These are phyloP conservation scores for Chaetogeoica ovagalla DNA, from an alignment of 2,888 invertebrate species.

Conservation along the genomic window DNA sequence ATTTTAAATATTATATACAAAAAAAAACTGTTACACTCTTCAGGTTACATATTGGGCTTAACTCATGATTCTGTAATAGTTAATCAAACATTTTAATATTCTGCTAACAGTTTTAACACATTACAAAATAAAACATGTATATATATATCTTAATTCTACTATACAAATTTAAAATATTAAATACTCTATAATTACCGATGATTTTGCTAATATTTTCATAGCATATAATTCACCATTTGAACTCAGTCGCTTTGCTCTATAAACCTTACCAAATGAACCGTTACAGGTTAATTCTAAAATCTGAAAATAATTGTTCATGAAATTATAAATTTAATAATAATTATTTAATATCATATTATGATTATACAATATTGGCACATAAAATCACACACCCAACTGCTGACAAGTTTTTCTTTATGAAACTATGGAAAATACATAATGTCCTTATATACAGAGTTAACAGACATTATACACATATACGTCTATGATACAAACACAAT, in stretches of 20 bases:
- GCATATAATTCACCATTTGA: slow-evolving; percentile 71
- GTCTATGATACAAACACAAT: no score
- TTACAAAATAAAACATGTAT: background rate
- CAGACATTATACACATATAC: no score
- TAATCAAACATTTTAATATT: no score
- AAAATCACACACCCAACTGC: background rate
- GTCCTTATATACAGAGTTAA: no score
- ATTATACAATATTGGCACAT: background rate
- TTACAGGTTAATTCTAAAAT: slow-evolving; percentile 77
- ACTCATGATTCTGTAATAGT: no score
- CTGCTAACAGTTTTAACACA: no score
- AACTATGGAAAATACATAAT: no score
- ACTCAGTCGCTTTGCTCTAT: slow-evolving; percentile 72
- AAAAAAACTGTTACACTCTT: background rate
- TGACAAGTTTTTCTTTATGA: no score
- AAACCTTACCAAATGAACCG: slow-evolving; percentile 89
- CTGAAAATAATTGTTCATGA: slow-evolving; percentile 60
- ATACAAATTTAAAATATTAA: slow-evolving; percentile 21
- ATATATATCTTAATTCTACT: background rate
- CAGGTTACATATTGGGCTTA: no score
- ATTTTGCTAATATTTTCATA: slow-evolving; percentile 81
- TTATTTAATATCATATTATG: background rate
- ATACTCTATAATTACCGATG: slow-evolving; percentile 64
- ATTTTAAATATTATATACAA: background rate
- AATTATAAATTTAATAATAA: background rate